phyloP scores from a whole-genome alignment of 1,140 invertebrate species.

The Anastatus disparis region DNA sequence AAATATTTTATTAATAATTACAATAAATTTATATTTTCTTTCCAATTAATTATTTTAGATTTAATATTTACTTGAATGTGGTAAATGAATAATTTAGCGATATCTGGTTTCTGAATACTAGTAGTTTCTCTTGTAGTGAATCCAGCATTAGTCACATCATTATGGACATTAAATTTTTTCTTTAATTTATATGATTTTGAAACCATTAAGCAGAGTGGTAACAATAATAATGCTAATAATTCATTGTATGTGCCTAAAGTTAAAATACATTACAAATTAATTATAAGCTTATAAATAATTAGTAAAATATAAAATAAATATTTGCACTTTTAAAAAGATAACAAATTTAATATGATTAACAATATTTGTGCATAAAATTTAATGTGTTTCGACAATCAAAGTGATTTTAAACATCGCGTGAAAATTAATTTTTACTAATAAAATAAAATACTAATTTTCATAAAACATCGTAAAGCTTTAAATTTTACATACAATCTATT shows the following conservation, averaged over 20 bases:
- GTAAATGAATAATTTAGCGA: conserved; percentile 31
- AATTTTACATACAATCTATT: no score
- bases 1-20: conserved; percentile 10
- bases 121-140: not conserved
- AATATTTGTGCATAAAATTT: no score
- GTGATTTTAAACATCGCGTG: no score
- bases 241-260: conserved; percentile 21
- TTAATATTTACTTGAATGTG: conserved; percentile 23
- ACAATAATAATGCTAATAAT: conserved; percentile 21
- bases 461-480: no score
- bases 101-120: conserved; percentile 14
- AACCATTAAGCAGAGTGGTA: conserved; percentile 9
- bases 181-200: not conserved
- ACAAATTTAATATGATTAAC: no score
- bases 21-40: not conserved
- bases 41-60: not conserved
- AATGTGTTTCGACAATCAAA: no score
- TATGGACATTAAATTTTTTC: conserved; percentile 7
- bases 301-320: no score
- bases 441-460: no score
- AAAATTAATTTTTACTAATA: no score
- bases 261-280: conserved; percentile 4
- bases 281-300: not conserved
- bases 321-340: no score
- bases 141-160: not conserved